These are phyloP conservation scores for Ageneiosus marmoratus DNA, from an alignment of 2,113 vertebrate genomes.

Conservation along the genomic window DNA sequence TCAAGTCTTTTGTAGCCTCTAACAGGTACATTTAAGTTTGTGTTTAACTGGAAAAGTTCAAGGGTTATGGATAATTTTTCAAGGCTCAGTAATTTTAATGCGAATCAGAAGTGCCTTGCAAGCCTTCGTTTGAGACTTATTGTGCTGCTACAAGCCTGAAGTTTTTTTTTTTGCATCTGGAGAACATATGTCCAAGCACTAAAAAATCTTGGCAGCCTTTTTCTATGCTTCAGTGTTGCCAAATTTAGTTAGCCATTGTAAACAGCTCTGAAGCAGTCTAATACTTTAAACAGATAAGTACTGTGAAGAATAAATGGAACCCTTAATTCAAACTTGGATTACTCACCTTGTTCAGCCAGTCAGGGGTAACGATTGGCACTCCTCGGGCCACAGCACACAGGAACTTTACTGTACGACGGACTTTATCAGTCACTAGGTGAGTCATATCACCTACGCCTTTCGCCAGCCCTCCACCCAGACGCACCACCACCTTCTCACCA, in stretches of 20 bases:
- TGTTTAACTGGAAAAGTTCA: no score
- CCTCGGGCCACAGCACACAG: constrained; percentile 86
- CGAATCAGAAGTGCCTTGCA: background rate
- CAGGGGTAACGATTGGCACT: constrained; percentile 80
- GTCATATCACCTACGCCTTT: constrained; percentile 81
- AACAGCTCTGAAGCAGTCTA: background rate
- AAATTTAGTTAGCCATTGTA: background rate
- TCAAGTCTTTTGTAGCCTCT: no score
- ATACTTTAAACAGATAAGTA: background rate
- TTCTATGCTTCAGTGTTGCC: background rate
- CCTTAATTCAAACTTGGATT: background rate
- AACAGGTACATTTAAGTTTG: no score
- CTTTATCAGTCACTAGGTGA: constrained; percentile 85
- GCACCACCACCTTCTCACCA: constrained; percentile 70
- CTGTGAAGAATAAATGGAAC: background rate
- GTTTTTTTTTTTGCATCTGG: background rate
- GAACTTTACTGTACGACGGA: constrained; percentile 87
- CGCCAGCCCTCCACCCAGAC: constrained; percentile 80
- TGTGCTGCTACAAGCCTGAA: background rate
- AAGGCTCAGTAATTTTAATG: no score
- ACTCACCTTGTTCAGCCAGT: constrained; percentile 84
- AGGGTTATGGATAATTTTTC: no score
- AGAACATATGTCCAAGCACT: background rate
- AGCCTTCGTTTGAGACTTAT: background rate
- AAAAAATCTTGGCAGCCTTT: background rate